Conservation (phyloP, 2,797 vertebrate species). For the Hybognathus amarus region DNA sequence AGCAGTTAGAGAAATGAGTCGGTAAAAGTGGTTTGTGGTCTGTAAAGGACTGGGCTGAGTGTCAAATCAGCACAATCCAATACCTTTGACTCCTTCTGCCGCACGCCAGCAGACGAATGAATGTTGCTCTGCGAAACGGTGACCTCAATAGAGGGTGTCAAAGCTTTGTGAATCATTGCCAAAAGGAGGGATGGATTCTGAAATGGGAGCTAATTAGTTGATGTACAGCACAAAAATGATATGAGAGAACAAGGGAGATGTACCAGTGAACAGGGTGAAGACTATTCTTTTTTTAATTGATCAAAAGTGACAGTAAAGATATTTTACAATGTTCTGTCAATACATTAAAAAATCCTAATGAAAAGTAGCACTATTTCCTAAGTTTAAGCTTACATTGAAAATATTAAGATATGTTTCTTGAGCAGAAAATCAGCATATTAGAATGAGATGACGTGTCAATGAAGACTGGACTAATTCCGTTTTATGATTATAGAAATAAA, state of each 20-base stretch:
- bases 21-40: conserved; percentile 41
- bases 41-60: conserved; percentile 36
- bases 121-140: neutral
- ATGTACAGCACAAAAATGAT: neutral
- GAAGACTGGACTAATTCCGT: neutral
- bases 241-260: conserved; percentile 20
- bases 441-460: neutral
- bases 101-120: neutral
- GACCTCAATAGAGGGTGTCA: conserved; percentile 31
- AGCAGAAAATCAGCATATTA: neutral
- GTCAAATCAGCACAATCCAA: conserved; percentile 49
- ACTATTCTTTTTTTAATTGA: neutral
- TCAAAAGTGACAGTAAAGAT: too few species aligned
- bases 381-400: neutral
- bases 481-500: neutral
- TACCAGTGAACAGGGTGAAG: neutral
- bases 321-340: too few species aligned
- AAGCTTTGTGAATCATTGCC: conserved; percentile 15
- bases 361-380: too few species aligned
- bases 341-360: too few species aligned
- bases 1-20: conserved; percentile 30
- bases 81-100: conserved; percentile 31
- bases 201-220: conserved; percentile 23
- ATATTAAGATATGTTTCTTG: neutral
- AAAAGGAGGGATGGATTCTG: conserved; percentile 28